A percentile compares a stretch with the other conserved stretches of the same genome.
Evolutionary conservation across 1,140 invertebrate species (phyloP).

Genomic region (Caenorhabditis brenneri): DNA sequence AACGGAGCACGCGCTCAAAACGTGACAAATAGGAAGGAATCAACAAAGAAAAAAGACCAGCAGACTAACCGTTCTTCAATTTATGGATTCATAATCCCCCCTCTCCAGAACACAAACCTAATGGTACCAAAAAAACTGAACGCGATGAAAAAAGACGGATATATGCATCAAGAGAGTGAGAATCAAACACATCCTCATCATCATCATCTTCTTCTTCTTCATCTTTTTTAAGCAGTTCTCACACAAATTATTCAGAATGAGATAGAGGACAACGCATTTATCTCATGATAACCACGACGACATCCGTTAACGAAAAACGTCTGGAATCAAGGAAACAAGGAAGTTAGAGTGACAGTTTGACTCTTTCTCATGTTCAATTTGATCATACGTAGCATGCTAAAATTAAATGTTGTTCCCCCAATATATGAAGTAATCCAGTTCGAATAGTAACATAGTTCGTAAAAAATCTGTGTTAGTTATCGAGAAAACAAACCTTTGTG

Average conservation of each 20-base stretch:
- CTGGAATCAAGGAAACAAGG: too few species aligned
- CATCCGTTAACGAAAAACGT: not conserved
- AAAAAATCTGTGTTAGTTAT: too few species aligned
- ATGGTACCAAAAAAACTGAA: not conserved
- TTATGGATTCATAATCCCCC: not conserved
- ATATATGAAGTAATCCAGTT: too few species aligned
- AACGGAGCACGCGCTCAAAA: not conserved
- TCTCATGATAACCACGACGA: not conserved
- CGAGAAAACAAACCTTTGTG: too few species aligned
- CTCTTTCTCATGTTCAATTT: too few species aligned
- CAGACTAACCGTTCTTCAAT: not conserved
- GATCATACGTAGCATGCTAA: too few species aligned
- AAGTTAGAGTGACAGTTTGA: too few species aligned
- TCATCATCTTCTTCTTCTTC: not conserved
- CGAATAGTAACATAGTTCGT: too few species aligned
- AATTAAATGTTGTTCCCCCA: too few species aligned
- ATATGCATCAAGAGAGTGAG: not conserved
- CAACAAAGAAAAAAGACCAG: not conserved
- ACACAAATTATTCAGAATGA: constrained; percentile 28
- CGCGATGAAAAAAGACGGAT: not conserved
- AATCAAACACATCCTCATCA: constrained; percentile 13
- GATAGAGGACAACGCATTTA: not conserved
- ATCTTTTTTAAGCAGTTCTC: not conserved
- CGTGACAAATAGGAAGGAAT: constrained; percentile 2
- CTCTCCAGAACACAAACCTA: not conserved